Evolutionary conservation across 2,888 invertebrate genomes (phyloP), one percentile per base, ranked within the genome.

Genomic region (Caenorhabditis sulstoni): DNA sequence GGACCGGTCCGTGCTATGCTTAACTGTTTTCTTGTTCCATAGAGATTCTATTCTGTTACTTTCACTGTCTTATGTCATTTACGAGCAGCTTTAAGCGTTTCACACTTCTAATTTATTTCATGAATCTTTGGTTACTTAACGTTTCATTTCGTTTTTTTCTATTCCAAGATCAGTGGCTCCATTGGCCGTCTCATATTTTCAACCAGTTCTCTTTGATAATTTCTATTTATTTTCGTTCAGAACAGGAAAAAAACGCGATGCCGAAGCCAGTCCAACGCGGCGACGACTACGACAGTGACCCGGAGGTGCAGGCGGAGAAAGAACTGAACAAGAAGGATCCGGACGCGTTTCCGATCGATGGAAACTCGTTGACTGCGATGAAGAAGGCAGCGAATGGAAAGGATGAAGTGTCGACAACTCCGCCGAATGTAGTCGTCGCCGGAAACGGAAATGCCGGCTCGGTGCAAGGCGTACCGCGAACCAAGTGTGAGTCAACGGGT

Each of bases 231-330:
- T 23, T n/a, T 23, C 35, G 1, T 16, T 39, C 44, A 47, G 55
- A 66, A 47, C 47, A 59, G 9, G 3, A 57, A 12, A 5, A 57
- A 29, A 45, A 35, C 14, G n/a, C n/a, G 12, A 78, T 78, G 78
- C 78, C 78, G 62, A 66, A 62, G 55, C 71, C 78, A 58, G 41
- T 73, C 62, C 45, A 61, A 41, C 66, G 50, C 53, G 57, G 39
- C 22, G 73, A 78, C 44, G 77, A 68, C 61, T 78, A 78, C 18
- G 78, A 78, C 61, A 71, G 71, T n/a, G 78, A 78, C 62, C 78
- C 78, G 29, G 78, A 78, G 37, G 62, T 78, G 16, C 78, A 78
- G 23, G 78, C 78, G 47, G 78, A 78, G 52, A 78, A 70, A 57
- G 78, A 71, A 22, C 52, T 78, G 58, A 71, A 71, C 18, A 78